phyloP scores from a whole-genome alignment of 2,888 invertebrate genomes.

The Beris chalybata region DNA sequence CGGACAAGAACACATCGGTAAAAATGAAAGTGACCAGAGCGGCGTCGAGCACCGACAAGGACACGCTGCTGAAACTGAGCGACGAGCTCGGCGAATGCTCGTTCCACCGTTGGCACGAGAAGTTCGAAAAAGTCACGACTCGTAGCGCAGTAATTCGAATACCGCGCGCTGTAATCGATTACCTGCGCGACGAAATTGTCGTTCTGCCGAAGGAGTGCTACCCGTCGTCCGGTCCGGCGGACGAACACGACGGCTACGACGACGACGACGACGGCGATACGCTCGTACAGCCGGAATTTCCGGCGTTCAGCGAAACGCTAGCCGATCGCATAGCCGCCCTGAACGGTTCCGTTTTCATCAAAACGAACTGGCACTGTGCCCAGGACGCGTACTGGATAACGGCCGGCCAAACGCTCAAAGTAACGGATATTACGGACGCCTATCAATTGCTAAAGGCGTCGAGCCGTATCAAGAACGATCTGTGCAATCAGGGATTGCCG shows the following conservation, averaged over 20 bases:
- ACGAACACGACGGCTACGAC: not conserved
- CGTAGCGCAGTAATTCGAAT: conserved; percentile 35
- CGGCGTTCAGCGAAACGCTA: conserved; percentile 39
- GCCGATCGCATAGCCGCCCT: conserved; percentile 28
- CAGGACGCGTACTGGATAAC: conserved; percentile 43
- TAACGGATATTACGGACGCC: conserved; percentile 40
- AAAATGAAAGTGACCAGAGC: too few species aligned
- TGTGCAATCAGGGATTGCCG: conserved; percentile 24
- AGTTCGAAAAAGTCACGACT: conserved; percentile 40
- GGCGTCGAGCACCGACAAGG: too few species aligned
- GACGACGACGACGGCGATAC: conserved; percentile 28
- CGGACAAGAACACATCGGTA: too few species aligned
- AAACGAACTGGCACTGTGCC: conserved; percentile 42
- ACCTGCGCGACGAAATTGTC: conserved; percentile 40
- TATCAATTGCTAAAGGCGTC: conserved; percentile 43
- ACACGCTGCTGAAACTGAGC: too few species aligned
- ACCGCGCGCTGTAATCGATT: conserved; percentile 37
- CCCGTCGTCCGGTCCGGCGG: not conserved
- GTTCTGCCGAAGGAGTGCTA: conserved; percentile 42
- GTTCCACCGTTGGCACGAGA: conserved; percentile 37
- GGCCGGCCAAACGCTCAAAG: conserved; percentile 39
- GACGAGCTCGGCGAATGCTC: conserved; percentile 36
- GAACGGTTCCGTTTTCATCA: conserved; percentile 37
- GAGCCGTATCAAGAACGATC: conserved; percentile 39
- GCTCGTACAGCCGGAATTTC: conserved; percentile 39